A percentile compares a stretch with the other conserved stretches of the same genome.
Evolutionary conservation across 2,113 vertebrate genomes (phyloP).

Genomic region (Petrocephalus zakoni): DNA sequence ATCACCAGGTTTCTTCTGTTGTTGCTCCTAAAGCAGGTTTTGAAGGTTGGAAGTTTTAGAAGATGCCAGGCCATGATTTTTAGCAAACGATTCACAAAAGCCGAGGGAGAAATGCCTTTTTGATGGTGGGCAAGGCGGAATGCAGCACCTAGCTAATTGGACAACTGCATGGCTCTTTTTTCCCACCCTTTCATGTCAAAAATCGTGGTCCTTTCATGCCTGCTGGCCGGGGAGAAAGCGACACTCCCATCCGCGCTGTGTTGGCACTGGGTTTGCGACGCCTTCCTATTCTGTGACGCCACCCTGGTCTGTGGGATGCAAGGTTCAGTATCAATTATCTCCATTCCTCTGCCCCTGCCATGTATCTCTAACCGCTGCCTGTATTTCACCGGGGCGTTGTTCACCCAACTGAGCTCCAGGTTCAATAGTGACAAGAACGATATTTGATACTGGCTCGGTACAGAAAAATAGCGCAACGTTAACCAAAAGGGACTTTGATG

Average conservation of each 20-base stretch:
- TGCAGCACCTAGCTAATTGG: conserved; percentile 24
- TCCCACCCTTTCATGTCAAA: conserved; percentile 31
- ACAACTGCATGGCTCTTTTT: background rate
- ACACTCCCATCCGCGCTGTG: background rate
- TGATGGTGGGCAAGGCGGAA: conserved; percentile 12
- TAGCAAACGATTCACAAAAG: background rate
- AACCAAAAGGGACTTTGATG: conserved; percentile 31
- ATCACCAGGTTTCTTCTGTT: background rate
- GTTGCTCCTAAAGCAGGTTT: background rate
- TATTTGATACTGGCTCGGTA: conserved; percentile 43
- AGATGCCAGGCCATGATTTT: background rate
- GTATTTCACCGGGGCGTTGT: conserved; percentile 37
- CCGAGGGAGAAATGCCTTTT: background rate
- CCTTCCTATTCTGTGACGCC: conserved; percentile 49
- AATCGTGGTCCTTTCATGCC: conserved; percentile 17
- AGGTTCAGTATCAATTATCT: conserved; percentile 59
- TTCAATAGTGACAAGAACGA: conserved; percentile 51
- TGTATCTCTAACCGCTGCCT: conserved; percentile 30
- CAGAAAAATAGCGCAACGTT: conserved; percentile 40
- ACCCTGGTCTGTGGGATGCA: conserved; percentile 34
- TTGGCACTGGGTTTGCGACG: conserved; percentile 43
- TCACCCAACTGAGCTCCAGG: conserved; percentile 43
- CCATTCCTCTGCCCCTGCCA: conserved; percentile 21
- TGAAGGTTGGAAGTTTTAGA: background rate
- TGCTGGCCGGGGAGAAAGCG: background rate